Evolutionary conservation across 2,113 vertebrate species (phyloP), one percentile per base, ranked within the genome.

Genomic region (Chaetodon auriga): DNA sequence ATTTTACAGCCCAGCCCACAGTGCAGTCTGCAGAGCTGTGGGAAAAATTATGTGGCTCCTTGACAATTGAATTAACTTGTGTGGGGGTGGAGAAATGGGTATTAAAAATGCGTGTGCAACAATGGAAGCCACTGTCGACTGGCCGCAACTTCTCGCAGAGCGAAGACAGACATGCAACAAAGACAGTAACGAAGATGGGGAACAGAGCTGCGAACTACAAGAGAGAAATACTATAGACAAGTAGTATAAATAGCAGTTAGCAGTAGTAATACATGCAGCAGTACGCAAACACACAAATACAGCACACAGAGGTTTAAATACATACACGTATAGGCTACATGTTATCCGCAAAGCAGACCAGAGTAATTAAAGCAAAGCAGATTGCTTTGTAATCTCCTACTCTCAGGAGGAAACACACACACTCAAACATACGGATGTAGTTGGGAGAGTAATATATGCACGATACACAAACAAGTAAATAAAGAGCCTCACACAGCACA

Each of bases 51-150:
- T 48, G 72, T 63, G 85, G 60, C 51, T 89, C 41, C 0, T 6
- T 36, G 66, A 90, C 82, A 85, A 90, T 77, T 91, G 81, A 85
- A 90, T 93, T 88, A 86, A 86, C 68, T 88, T 71, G 81, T 88
- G 84, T 79, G 85, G 81, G 84, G 75, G 83, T 79, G 62, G 57
- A 89, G 73, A 81, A 87, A 84, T 69, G 73, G 54, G 63, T 77
- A 70, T 69, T 84, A 81, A 86, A 88, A 90, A 89, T 84, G 78
- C 77, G 85, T 82, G 63, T 15, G 64, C 61, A 77, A 90, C 83
- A 91, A 86, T 84, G 66, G 69, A 61, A 55, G 77, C 83, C 72
- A 85, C 61, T 87, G 89, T 89, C 76, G 55, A 16, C 70, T 68
- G 46, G 25, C 76, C 73, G 19, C 51, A 65, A 64, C 57, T 69